Conservation (phyloP, 2,888 invertebrate genomes). For the Carcina quercana region DNA sequence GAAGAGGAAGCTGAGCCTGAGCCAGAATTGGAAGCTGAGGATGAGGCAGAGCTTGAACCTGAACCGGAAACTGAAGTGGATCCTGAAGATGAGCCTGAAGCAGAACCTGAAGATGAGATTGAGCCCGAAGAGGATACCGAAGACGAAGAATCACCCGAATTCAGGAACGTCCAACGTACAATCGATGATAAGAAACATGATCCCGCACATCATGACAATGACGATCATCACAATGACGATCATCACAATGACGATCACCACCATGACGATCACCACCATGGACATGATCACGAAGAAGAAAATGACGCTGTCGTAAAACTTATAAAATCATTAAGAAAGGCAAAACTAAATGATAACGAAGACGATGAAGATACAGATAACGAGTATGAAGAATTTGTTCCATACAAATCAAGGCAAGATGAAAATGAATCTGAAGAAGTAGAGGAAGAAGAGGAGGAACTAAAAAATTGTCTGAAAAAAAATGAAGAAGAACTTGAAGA, state of each 20-base stretch:
- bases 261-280: no score
- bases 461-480: no score
- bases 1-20: slow-evolving; percentile 35
- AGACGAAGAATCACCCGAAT: not conserved
- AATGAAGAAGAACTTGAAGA: slow-evolving; percentile 12
- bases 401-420: not conserved
- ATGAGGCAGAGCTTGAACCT: not conserved
- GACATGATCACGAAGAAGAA: not conserved
- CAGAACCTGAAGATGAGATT: slow-evolving; percentile 5
- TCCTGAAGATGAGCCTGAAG: not conserved
- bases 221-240: no score
- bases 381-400: not conserved
- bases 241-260: no score
- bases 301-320: not conserved
- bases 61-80: slow-evolving; percentile 6
- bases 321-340: not conserved
- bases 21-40: slow-evolving; percentile 27
- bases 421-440: not conserved
- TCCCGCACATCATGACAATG: no score
- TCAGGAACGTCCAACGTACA: no score
- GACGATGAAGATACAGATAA: not conserved
- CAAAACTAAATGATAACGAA: not conserved
- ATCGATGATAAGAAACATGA: no score
- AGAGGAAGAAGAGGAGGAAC: not conserved
- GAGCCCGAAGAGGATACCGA: not conserved